phyloP scores from a whole-genome alignment of 2,797 vertebrate genomes.

The Geotrypetes seraphini region DNA sequence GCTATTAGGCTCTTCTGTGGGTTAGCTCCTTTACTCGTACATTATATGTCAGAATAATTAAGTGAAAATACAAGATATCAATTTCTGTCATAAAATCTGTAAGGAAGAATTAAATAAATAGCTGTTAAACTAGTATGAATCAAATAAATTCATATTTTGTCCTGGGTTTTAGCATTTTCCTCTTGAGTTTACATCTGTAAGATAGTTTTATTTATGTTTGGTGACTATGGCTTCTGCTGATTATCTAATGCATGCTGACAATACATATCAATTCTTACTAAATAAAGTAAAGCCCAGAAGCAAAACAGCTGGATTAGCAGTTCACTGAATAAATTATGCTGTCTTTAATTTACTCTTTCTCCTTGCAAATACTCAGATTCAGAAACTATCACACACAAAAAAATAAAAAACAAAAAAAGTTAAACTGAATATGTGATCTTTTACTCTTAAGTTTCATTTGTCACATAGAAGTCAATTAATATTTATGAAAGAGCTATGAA shows the following conservation, averaged over 20 bases:
- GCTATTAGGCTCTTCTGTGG: slow-evolving; percentile 3
- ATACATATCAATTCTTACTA: slow-evolving; percentile 48
- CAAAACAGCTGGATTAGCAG: slow-evolving; percentile 49
- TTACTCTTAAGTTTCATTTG: too few relatives aligned
- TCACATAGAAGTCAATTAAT: too few relatives aligned
- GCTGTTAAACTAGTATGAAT: slow-evolving; percentile 20
- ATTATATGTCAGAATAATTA: slow-evolving; percentile 11
- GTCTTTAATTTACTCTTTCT: slow-evolving; percentile 43
- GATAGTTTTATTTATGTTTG: slow-evolving; percentile 18
- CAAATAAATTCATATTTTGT: slow-evolving; percentile 29
- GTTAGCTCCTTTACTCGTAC: slow-evolving; percentile 1
- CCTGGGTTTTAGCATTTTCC: neutral
- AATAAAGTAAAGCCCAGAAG: slow-evolving; percentile 49
- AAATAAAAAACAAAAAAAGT: slow-evolving; percentile 13
- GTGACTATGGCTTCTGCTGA: slow-evolving; percentile 30
- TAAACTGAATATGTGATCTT: neutral
- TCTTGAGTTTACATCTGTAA: neutral
- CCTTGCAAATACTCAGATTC: slow-evolving; percentile 41
- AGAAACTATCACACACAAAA: too few relatives aligned
- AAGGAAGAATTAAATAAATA: slow-evolving; percentile 26
- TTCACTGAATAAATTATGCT: slow-evolving; percentile 47
- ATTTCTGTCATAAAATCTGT: slow-evolving; percentile 2
- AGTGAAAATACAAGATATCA: neutral
- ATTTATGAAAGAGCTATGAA: too few relatives aligned
- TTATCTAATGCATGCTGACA: slow-evolving; percentile 39